Percentiles rank a stretch among this genome's conserved stretches.
Conservation (phyloP, 2,797 vertebrate species). For the Catharus ustulatus region DNA sequence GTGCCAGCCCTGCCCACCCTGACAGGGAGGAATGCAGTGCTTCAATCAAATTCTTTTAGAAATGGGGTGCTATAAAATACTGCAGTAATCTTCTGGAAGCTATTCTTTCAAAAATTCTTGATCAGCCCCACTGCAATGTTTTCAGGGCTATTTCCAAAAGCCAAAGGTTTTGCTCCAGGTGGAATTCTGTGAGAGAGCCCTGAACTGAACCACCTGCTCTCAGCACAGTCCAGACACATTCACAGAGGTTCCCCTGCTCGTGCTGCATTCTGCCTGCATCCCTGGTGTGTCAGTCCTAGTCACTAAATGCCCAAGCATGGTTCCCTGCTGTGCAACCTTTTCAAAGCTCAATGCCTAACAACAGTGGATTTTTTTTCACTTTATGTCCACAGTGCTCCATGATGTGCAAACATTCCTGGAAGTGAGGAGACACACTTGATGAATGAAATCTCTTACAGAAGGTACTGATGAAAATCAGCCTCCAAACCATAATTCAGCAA, state of each 20-base stretch:
- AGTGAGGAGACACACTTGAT: not conserved
- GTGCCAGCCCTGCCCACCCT: not conserved
- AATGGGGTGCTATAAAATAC: not conserved
- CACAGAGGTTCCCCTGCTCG: not conserved
- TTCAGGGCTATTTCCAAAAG: not conserved
- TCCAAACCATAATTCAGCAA: not conserved
- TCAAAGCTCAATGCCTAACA: not conserved
- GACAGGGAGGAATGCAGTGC: accelerated
- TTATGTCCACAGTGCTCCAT: not conserved
- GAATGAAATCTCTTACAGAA: not conserved
- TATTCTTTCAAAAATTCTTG: not conserved
- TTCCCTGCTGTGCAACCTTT: conserved; percentile 1
- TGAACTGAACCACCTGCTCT: not conserved
- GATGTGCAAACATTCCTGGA: not conserved
- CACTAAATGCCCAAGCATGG: not conserved
- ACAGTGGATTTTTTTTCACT: not conserved
- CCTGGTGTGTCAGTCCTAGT: not conserved
- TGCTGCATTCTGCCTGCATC: not conserved
- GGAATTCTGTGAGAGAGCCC: not conserved
- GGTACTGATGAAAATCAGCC: not conserved
- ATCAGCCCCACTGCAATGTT: not conserved
- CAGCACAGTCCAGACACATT: not conserved
- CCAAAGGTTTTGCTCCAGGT: not conserved
- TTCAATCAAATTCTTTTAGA: not conserved
- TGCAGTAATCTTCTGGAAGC: not conserved